Evolutionary conservation across 2,888 invertebrate species (phyloP).

Genomic region (Heliconius sara): DNA sequence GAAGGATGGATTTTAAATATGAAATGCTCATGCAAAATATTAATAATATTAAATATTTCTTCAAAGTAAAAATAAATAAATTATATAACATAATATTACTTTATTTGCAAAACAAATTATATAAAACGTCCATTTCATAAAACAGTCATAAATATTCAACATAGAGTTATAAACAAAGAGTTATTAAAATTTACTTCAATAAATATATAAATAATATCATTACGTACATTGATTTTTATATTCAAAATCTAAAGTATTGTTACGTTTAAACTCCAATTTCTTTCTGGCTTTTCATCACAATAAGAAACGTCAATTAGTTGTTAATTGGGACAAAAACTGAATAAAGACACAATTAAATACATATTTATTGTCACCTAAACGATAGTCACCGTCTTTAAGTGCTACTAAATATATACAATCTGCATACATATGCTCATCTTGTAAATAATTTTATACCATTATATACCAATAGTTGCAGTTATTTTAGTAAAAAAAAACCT

Average conservation of each 20-base stretch:
- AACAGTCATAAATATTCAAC: constrained; percentile 4
- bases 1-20: background rate
- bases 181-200: background rate
- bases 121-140: constrained; percentile 27
- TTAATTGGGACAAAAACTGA: constrained; percentile 4
- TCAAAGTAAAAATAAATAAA: background rate
- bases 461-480: background rate
- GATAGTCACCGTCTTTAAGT: background rate
- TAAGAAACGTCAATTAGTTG: background rate
- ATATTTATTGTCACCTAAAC: background rate
- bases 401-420: constrained; percentile 6
- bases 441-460: constrained; percentile 31
- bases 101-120: constrained; percentile 8
- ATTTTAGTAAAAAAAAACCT: constrained; percentile 11
- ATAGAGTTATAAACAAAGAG: background rate
- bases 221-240: background rate
- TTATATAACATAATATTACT: background rate
- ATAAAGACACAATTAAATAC: background rate
- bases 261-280: background rate
- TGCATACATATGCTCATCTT: constrained; percentile 1
- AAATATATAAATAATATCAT: background rate
- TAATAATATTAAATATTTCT: background rate
- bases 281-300: background rate
- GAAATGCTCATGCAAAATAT: background rate
- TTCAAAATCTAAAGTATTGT: background rate